These are phyloP conservation scores for Beroe ovata DNA, from an alignment of 37 sponge, comb jelly and placozoan species.

Conservation along the genomic window DNA sequence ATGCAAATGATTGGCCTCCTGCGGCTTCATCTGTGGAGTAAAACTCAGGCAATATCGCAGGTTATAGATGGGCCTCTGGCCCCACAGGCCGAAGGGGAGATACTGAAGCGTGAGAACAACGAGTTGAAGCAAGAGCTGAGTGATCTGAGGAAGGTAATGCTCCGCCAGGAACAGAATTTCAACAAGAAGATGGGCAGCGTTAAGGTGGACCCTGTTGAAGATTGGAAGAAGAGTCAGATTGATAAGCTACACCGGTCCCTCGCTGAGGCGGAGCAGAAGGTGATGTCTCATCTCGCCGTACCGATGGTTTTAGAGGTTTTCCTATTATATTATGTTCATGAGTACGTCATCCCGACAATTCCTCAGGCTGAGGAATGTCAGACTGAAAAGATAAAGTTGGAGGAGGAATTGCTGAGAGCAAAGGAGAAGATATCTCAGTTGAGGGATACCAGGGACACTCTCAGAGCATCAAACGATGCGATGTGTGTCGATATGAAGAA, in stretches of 20 bases:
- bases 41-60: not conserved
- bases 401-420: constrained; percentile 28
- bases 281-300: not conserved
- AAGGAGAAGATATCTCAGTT: constrained; percentile 49
- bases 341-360: too few relatives aligned
- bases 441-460: constrained; percentile 38
- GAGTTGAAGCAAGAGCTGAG: constrained; percentile 43
- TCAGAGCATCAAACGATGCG: constrained; percentile 3
- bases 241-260: constrained; percentile 45
- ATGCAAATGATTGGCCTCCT: too few relatives aligned
- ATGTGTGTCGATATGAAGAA: constrained; percentile 32
- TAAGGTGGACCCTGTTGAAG: constrained; percentile 20
- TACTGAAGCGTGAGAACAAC: constrained; percentile 40
- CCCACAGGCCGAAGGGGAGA: constrained; percentile 10
- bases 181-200: constrained; percentile 33
- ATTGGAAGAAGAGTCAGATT: constrained; percentile 50
- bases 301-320: not conserved
- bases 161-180: constrained; percentile 42
- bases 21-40: too few relatives aligned
- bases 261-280: constrained; percentile 61
- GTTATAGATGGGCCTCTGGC: constrained; percentile 33
- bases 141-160: constrained; percentile 24
- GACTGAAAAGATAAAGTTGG: constrained; percentile 31
- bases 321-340: not conserved
- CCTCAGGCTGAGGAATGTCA: constrained; percentile 14